Evolutionary conservation across 92 coral and sea anemone species (phyloP).

Genomic region (Zoanthus gigantus): DNA sequence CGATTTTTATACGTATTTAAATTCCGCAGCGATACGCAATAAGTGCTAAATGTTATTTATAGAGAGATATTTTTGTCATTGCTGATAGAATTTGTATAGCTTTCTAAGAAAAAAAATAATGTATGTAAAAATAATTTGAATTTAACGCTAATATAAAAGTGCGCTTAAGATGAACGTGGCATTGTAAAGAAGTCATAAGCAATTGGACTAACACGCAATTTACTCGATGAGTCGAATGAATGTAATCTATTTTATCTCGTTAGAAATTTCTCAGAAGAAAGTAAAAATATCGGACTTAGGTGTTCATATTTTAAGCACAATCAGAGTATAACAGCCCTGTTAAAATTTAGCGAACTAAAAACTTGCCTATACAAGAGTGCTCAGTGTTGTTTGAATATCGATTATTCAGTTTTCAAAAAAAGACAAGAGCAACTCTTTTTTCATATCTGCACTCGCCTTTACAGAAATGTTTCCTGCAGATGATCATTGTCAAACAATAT

Average conservation of each 20-base stretch:
- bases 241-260: not conserved
- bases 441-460: no score
- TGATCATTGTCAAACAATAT: no score
- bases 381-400: no score
- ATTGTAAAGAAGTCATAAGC: not conserved
- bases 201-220: not conserved
- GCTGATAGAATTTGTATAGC: slow-evolving; percentile 27
- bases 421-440: no score
- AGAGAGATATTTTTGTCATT: slow-evolving; percentile 37
- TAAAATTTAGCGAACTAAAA: no score
- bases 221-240: not conserved
- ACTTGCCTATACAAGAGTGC: no score
- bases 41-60: slow-evolving; percentile 31
- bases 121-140: slow-evolving; percentile 1
- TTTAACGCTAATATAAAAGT: not conserved
- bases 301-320: no score
- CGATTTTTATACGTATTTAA: not conserved
- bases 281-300: not conserved
- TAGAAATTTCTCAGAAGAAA: not conserved
- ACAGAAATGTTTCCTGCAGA: no score
- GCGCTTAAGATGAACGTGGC: not conserved
- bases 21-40: not conserved
- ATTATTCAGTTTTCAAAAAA: no score
- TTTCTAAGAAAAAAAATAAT: slow-evolving; percentile 17
- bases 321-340: no score